Evolutionary conservation across 2,888 invertebrate genomes (phyloP), one percentile per base, ranked within the genome.

Genomic region (Miltochrista miniata): DNA sequence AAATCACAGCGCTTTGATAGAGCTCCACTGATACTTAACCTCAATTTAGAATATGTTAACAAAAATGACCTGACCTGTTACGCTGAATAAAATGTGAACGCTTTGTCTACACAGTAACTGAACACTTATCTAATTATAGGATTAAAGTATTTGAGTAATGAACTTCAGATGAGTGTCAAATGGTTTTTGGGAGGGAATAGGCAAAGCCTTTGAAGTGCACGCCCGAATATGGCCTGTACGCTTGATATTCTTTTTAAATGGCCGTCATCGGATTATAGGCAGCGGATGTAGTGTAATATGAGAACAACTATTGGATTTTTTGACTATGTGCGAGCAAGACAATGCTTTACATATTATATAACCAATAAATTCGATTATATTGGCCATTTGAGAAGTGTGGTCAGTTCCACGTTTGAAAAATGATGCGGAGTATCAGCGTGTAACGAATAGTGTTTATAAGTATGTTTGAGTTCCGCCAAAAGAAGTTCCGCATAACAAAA

Each of bases 141-240:
- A 86, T 88, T 84, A 82, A 75, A 70, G 73, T 74, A 78, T 82
- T 83, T 81, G 82, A 78, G 81, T 85, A 86, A 83, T 90, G 87
- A 88, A 87, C 90, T 85, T 88, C 82, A 81, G 79, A 75, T 78
- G 79, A 69, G 75, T 83, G 86, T 86, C 84, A 86, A 87, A 82
- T 75, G 76, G 81, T 73, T 83, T 87, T 83, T 24, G 2, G 74
- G 76, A 82, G 90, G 87, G 81, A 85, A 79, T 79, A 83, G 80
- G 79, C 81, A 87, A 90, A 90, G 86, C 90, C 90, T 68, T 76
- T 62, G 71, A 90, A 90, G 83, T 90, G 90, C 87, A 76, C 79
- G 83, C 85, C 87, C 87, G 83, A 87, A 88, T 85, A 87, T 83
- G 73, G 77, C 82, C 82, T 82, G 83, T 34, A 9, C 35, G 35